Base-by-base conservation (phyloP, 2,888 invertebrate species). In the Drepana falcataria region DNA sequence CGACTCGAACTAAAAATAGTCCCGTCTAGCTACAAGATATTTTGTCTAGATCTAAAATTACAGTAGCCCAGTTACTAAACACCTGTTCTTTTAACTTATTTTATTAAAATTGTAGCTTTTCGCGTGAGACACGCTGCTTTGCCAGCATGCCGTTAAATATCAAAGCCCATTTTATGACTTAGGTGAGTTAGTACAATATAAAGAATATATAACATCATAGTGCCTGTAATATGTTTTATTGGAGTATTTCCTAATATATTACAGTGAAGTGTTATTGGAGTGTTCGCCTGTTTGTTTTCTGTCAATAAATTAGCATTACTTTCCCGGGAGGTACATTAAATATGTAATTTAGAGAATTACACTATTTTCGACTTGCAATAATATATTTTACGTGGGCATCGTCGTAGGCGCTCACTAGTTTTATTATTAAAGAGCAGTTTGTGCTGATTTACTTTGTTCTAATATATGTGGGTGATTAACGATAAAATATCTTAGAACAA, bases 101-200 rank as follows among this genome's bases (percentile, higher is more conserved):
- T 37, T 37, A 40, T 33, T 49, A 3, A 49, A 6, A 40, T 37
- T 9, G 9, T 44, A 49, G 2, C 21, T 37, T 37, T 49, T n/a
- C 35, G 35, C 48, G 35, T 48, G 48, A 34, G 35, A 21, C 37
- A 49, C 49, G 44, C 6, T 44, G 44, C 44, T 9, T 44, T 44
- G 44, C 6, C 44, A 44, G 44, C 2, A 9, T 44, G 37, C 3
- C 51, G 35, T 51, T 34, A 61, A 70, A 67, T 68, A 64, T 57
- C 49, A 60, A 69, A 65, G 63, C 56, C 47, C 47, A 53, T 64
- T 71, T 70, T 64, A 69, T 60, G 73, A 69, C 55, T 59, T 59
- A 57, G 47, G 63, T 59, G 59, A 63, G 58, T 60, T 61, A 59
- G 63, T 66, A 68, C 66, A 56, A 33, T 3, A 41, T 40, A 51